Evolutionary conservation across 2,113 vertebrate genomes (phyloP).

Genomic region (Melanerpes formicivorus): DNA sequence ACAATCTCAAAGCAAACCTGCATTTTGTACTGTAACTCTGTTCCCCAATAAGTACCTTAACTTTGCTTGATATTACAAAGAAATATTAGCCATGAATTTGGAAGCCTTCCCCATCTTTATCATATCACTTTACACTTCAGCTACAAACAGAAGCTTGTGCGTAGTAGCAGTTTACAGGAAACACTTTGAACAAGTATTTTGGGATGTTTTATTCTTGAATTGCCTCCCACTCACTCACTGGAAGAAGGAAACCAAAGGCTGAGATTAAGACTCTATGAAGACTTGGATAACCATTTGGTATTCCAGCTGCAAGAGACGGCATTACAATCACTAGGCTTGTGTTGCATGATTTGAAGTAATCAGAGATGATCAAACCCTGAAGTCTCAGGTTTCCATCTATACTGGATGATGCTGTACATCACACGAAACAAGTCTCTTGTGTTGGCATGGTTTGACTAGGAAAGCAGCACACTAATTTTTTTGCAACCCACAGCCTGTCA

Average conservation of each 20-base stretch:
- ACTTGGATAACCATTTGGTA: background rate
- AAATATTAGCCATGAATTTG: fast-evolving
- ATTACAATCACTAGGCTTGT: background rate
- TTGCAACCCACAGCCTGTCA: too few relatives aligned
- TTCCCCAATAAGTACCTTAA: fast-evolving
- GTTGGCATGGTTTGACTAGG: background rate
- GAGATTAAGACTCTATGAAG: background rate
- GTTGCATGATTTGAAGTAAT: background rate
- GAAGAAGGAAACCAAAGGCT: background rate
- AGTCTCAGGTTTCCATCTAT: background rate
- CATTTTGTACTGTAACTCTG: fast-evolving
- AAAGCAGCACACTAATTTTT: background rate
- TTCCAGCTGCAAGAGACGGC: background rate
- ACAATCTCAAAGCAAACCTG: background rate
- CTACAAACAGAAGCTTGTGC: background rate
- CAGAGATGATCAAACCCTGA: background rate
- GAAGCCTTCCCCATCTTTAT: background rate
- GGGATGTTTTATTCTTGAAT: background rate
- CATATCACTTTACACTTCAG: fast-evolving
- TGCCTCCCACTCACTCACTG: background rate
- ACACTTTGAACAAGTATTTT: background rate
- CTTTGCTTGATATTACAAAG: background rate
- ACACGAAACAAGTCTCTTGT: background rate
- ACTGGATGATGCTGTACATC: background rate
- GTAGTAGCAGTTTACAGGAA: fast-evolving